Conservation (phyloP, 2,888 invertebrate species). For the Acleris cristana region DNA sequence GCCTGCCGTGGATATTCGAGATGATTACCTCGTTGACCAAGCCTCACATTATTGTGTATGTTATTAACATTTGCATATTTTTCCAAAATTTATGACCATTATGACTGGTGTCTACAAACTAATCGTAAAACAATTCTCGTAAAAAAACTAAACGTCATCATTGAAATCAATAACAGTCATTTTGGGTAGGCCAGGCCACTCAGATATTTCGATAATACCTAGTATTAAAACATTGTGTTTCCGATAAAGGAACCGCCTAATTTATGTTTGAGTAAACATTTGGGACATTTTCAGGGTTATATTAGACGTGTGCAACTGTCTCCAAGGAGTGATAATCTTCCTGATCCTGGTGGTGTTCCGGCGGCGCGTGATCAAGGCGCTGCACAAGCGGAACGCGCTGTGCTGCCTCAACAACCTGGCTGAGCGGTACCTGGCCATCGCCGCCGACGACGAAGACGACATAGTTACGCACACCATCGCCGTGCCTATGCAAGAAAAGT, state of each 20-base stretch:
- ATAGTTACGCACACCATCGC: conserved; percentile 66
- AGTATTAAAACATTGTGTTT: not conserved
- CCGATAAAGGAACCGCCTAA: not conserved
- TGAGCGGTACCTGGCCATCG: conserved; percentile 60
- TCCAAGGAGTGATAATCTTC: conserved; percentile 86
- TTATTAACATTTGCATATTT: not conserved
- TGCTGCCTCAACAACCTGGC: conserved; percentile 58
- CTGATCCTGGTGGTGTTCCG: conserved; percentile 84
- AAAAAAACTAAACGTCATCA: not conserved
- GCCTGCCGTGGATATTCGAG: conserved; percentile 88
- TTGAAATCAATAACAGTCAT: not conserved
- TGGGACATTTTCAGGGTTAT: conserved; percentile 70
- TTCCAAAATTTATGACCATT: not conserved
- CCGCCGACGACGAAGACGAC: conserved; percentile 78
- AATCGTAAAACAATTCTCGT: not conserved
- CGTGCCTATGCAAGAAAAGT: conserved; percentile 59
- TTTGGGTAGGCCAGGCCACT: not conserved
- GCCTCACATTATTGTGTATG: conserved; percentile 64
- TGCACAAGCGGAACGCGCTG: conserved; percentile 61
- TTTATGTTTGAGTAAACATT: not conserved
- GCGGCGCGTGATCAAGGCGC: conserved; percentile 74
- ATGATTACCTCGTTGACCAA: conserved; percentile 65
- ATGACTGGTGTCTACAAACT: not conserved
- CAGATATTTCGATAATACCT: not conserved
- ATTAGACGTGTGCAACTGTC: conserved; percentile 83